Evolutionary conservation across 1,140 invertebrate species (phyloP).

Genomic region (Tetramorium parvispinum): DNA sequence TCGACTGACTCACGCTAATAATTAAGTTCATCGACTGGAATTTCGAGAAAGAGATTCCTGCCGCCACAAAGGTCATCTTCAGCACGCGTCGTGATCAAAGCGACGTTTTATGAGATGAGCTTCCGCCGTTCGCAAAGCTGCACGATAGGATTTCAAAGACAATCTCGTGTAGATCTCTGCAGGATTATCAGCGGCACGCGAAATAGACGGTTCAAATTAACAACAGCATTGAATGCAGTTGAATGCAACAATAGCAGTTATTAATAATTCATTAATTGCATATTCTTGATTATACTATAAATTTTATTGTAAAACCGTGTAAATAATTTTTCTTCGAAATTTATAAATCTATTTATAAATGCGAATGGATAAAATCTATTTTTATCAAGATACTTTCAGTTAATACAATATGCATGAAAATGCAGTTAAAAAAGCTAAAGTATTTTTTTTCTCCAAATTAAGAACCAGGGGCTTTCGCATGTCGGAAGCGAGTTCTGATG

Average conservation of each 20-base stretch:
- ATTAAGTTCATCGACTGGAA: slow-evolving; percentile 60
- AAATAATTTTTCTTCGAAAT: not conserved
- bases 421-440: not conserved
- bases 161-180: not conserved
- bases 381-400: not conserved
- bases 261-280: not conserved
- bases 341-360: not conserved
- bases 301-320: not conserved
- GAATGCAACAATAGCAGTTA: not conserved
- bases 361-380: not conserved
- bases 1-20: slow-evolving; percentile 62
- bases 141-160: slow-evolving; percentile 1
- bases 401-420: not conserved
- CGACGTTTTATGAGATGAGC: slow-evolving; percentile 47
- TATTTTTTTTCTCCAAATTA: slow-evolving; percentile 4
- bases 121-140: not conserved
- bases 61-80: slow-evolving; percentile 46
- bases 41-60: slow-evolving; percentile 56
- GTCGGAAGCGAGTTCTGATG: slow-evolving; percentile 40
- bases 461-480: slow-evolving; percentile 39
- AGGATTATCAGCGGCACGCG: not conserved
- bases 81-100: slow-evolving; percentile 58
- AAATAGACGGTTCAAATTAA: slow-evolving; percentile 23
- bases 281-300: not conserved
- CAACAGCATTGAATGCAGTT: not conserved